Evolutionary conservation across 2,797 vertebrate genomes (phyloP).

Genomic region (Craterocephalus amniculus): DNA sequence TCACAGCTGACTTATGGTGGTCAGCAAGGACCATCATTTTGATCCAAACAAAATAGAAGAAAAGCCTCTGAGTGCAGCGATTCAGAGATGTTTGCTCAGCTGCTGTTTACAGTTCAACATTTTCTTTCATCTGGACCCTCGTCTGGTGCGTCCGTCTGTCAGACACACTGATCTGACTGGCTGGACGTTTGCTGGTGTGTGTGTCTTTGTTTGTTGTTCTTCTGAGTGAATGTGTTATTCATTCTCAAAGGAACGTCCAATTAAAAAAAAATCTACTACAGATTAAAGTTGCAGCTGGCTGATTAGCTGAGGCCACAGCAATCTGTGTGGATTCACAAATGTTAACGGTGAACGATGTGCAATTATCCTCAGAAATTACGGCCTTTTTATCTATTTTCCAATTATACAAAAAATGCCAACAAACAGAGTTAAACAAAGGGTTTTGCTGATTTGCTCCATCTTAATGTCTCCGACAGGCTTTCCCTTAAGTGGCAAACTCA

Average conservation of each 20-base stretch:
- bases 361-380: background rate
- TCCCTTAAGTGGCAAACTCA: too few species aligned
- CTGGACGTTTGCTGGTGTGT: constrained; percentile 10
- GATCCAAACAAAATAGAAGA: constrained; percentile 73
- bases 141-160: constrained; percentile 36
- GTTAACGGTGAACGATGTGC: background rate
- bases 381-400: too few species aligned
- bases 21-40: constrained; percentile 58
- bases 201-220: constrained; percentile 1
- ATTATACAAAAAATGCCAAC: too few species aligned
- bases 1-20: constrained; percentile 68
- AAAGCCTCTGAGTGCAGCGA: constrained; percentile 54
- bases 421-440: too few species aligned
- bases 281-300: background rate
- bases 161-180: constrained; percentile 12
- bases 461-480: too few species aligned
- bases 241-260: background rate
- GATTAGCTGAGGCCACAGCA: too few species aligned
- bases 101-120: constrained; percentile 67
- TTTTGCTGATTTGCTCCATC: too few species aligned
- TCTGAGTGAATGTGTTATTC: background rate
- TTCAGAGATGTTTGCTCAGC: constrained; percentile 77
- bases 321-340: too few species aligned
- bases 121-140: constrained; percentile 71
- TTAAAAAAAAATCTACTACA: background rate